These are phyloP conservation scores for Gasterosteus nipponicus DNA, from an alignment of 2,113 vertebrate species.

Conservation along the genomic window DNA sequence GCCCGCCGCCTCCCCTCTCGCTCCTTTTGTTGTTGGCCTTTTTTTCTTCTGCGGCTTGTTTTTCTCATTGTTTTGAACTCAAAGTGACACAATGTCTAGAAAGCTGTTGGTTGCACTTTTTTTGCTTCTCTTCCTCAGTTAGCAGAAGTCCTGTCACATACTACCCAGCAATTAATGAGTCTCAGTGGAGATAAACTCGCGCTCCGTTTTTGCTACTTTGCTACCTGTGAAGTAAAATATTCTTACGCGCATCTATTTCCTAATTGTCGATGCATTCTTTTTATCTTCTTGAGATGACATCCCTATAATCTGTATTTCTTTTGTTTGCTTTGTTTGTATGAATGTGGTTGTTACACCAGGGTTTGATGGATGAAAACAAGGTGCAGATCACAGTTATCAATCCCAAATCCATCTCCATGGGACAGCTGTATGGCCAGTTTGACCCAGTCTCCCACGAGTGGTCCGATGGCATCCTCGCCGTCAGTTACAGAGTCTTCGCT, in stretches of 20 bases:
- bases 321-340: background rate
- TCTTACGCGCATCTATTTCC: background rate
- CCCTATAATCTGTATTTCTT: background rate
- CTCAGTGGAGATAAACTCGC: slow-evolving; percentile 11
- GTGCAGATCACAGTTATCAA: slow-evolving; percentile 92
- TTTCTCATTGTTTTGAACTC: slow-evolving; percentile 51
- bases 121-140: slow-evolving; percentile 37
- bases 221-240: background rate
- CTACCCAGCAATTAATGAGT: slow-evolving; percentile 24
- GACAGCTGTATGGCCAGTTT: slow-evolving; percentile 91
- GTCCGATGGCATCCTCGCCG: slow-evolving; percentile 90
- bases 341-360: slow-evolving; percentile 71
- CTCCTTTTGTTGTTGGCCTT: background rate
- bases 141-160: slow-evolving; percentile 27
- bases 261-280: background rate
- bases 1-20: background rate
- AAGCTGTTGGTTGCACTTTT: slow-evolving; percentile 31
- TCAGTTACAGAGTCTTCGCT: slow-evolving; percentile 89
- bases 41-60: slow-evolving; percentile 9
- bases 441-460: slow-evolving; percentile 91
- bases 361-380: slow-evolving; percentile 90
- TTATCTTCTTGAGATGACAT: slow-evolving; percentile 3
- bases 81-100: slow-evolving; percentile 52
- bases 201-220: slow-evolving; percentile 5
- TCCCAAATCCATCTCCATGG: slow-evolving; percentile 93